Evolutionary conservation across 2,888 invertebrate species (phyloP), one percentile per base, ranked within the genome.

Genomic region (Timema cristinae): DNA sequence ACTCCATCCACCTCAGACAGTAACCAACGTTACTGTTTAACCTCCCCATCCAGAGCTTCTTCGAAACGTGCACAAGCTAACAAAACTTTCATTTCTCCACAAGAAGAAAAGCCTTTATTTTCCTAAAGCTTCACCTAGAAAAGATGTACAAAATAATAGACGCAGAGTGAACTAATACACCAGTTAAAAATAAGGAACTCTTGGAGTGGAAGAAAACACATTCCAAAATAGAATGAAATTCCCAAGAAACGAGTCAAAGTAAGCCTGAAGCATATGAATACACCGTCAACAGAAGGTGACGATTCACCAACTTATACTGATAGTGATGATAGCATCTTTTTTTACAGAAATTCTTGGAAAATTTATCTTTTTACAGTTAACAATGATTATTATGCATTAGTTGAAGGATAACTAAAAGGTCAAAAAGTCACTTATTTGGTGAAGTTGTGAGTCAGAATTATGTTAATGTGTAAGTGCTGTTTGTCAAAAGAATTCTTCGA

Each of bases 131-230:
- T 5, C 63, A 32, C 63, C 63, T 10, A 63, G 15, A 16, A 63
- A 56, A 56, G 7, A 1, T 8, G 16, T 7, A 2, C 9, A 6
- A 63, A 32, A 32, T 6, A 63, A 63, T 10, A 9, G 6, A 63
- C 16, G 32, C 63, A 15, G 63, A 63, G 13, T 8, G 7, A 63
- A 63, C 63, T 47, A 16, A 63, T 48, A 15, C 63, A 6, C 13
- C 63, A 32, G 48, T 63, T 63, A 63, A 63, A 63, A 63, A 63
- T 13, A 8, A 63, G 48, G 16, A 63, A 63, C 15, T 63, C 63
- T 13, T 63, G 16, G 16, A 63, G 9, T 4, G 8, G 32, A 16
- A 63, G 48, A 63, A 63, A 7, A 32, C 32, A 63, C 6, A 15
- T 7, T 47, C 9, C 63, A 63, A 16, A 32, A 48, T n/a, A n/a